Base-by-base conservation (phyloP, 1,140 invertebrate genomes). In the Geopemphigus sp. region DNA sequence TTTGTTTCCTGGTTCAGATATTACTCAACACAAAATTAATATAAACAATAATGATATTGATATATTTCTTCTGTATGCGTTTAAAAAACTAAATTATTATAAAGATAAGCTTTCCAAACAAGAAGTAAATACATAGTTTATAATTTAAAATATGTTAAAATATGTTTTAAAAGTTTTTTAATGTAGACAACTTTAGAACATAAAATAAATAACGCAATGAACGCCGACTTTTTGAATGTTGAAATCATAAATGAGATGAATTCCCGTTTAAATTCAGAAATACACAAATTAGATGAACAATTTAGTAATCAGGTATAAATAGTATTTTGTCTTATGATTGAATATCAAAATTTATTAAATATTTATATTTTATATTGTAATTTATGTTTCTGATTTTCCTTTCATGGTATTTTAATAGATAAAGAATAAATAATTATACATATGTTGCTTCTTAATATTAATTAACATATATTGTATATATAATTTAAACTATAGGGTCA, bases 1-100 rank as follows among this genome's bases (percentile, higher is more conserved):
- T 22, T 59, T 76, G 12, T 76, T 76, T 61, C 73, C 73, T 11
- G 56, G 56, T 61, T 76, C 54, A 57, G 56, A 76, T 5, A 76
- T 76, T 24, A 76, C 73, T 59, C 73, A 76, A 76, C 54, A 32
- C 11, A 76, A 47, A 61, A 76, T 45, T 76, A 76, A 76, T 26
- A 2, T 45, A 5, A 24, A 45, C 14, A 76, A 76, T 19, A 59
- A 45, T 26, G 73, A 76, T 59, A 61, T 57, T 61, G 73, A 76
- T 45, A 19, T 76, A 39, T 76, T 76, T 76, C 73, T 76, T 17
- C 15, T 76, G 12, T 76, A 76, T 61, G 73, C 73, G 8, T 24
- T 76, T 15, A 76, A 76, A 61, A 76, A 61, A 39, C n/a, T 76
- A 47, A 76, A 61, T 22, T 45, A 76, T 57, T 76, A 59, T 61